Evolutionary conservation across 2,113 vertebrate species (phyloP).

Genomic region (Gambusia holbrooki): DNA sequence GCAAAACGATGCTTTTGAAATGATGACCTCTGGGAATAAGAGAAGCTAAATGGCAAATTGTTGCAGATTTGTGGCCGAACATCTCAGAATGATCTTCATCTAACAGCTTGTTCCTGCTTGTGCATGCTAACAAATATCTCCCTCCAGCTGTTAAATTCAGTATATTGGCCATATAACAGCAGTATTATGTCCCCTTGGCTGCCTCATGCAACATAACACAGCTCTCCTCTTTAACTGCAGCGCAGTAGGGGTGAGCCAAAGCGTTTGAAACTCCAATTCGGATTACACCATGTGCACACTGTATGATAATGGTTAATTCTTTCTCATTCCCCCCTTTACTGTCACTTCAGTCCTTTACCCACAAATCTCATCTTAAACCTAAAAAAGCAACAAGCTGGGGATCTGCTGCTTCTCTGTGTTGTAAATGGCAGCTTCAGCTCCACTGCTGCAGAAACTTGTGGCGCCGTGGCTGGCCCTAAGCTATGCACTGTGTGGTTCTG

Average conservation of each 20-base stretch:
- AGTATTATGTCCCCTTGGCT: not conserved
- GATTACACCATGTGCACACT: conserved; percentile 1
- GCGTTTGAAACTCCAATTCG: conserved; percentile 5
- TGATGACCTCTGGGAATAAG: too few species aligned
- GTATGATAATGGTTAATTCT: conserved; percentile 35
- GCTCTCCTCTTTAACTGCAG: not conserved
- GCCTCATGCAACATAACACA: conserved; percentile 6
- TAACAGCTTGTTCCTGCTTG: too few species aligned
- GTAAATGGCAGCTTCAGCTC: conserved; percentile 15
- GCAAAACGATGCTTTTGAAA: too few species aligned
- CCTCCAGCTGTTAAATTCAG: not conserved
- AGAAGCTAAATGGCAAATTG: too few species aligned
- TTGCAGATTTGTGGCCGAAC: too few species aligned
- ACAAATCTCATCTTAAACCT: conserved; percentile 23
- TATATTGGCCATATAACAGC: too few species aligned
- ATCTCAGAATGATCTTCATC: too few species aligned
- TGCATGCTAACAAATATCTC: not conserved
- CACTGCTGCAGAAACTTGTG: not conserved
- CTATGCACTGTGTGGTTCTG: conserved; percentile 7
- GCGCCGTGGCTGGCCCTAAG: not conserved
- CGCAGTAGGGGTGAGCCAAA: not conserved
- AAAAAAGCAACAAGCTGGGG: not conserved
- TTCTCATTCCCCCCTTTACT: conserved; percentile 8
- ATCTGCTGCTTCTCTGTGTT: conserved; percentile 7
- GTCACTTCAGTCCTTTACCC: conserved; percentile 25